Conservation (phyloP, 1,140 invertebrate species). For the Acarapis woodi region DNA sequence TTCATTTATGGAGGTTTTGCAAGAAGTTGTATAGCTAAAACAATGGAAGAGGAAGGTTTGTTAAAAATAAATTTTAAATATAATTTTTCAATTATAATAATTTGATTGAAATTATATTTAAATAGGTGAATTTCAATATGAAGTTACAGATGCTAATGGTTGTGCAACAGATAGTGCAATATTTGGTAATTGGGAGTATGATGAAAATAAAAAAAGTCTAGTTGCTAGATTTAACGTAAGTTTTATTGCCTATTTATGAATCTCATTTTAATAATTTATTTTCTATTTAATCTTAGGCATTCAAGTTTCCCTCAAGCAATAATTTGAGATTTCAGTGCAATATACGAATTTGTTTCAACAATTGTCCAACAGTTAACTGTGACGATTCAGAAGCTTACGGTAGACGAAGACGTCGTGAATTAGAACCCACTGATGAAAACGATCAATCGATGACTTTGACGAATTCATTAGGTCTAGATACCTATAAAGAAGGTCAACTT, state of each 20-base stretch:
- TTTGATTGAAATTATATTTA: too few species aligned
- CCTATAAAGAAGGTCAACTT: constrained; percentile 38
- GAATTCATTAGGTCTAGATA: too few species aligned
- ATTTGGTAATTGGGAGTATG: constrained; percentile 72
- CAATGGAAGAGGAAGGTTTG: constrained; percentile 47
- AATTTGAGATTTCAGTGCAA: constrained; percentile 86
- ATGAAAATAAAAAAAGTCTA: constrained; percentile 44
- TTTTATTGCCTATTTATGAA: too few species aligned
- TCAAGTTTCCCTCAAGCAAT: constrained; percentile 79
- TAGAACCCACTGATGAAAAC: too few species aligned
- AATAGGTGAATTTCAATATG: constrained; percentile 68
- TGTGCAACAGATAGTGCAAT: constrained; percentile 70
- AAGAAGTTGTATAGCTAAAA: constrained; percentile 65
- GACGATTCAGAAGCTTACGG: constrained; percentile 63
- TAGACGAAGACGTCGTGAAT: constrained; percentile 31
- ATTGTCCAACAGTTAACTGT: constrained; percentile 78
- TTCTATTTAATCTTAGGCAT: too few species aligned
- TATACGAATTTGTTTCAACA: constrained; percentile 74
- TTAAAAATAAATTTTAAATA: too few species aligned
- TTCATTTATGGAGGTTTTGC: constrained; percentile 81
- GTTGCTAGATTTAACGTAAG: constrained; percentile 64
- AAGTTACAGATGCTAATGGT: constrained; percentile 72
- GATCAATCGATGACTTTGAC: constrained; percentile 10
- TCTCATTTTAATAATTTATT: too few species aligned
- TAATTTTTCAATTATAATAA: too few species aligned